A percentile compares a stretch with the other conserved stretches of the same genome.
Conservation (phyloP, 2,113 vertebrate genomes). For the Tachuris rubrigastra region DNA sequence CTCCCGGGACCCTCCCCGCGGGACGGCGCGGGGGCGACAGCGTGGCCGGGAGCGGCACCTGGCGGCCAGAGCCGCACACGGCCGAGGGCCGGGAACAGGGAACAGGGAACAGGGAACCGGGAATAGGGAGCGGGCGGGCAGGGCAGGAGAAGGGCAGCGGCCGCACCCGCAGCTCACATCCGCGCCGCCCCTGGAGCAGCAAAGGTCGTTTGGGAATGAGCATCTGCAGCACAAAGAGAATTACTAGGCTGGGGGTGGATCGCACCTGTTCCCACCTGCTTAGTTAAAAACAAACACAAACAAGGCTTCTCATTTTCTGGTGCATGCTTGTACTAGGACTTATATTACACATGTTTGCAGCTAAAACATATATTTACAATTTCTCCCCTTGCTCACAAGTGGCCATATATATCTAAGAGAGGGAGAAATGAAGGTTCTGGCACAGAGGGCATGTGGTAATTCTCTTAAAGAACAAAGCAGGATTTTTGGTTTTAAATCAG, state of each 20-base stretch:
- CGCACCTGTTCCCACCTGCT: not conserved
- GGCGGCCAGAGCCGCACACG: not conserved
- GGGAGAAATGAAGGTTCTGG: not conserved
- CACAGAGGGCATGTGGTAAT: not conserved
- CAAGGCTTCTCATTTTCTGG: not conserved
- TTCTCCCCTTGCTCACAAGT: not conserved
- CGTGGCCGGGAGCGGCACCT: not conserved
- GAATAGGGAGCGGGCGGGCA: not conserved
- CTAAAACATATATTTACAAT: not conserved
- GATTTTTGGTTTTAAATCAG: not conserved
- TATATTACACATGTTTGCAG: not conserved
- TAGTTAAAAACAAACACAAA: not conserved
- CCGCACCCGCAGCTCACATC: too few relatives aligned
- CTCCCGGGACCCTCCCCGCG: not conserved
- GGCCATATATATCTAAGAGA: not conserved
- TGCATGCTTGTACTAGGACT: not conserved
- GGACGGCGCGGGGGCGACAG: not conserved
- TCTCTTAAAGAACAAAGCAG: not conserved
- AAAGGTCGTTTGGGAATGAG: rapidly evolving
- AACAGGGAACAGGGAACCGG: not conserved
- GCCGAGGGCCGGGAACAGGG: not conserved
- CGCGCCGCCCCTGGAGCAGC: rapidly evolving
- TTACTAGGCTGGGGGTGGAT: not conserved
- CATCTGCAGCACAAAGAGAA: not conserved
- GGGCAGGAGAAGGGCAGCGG: not conserved